Conservation (phyloP, 1,140 invertebrate species). For the Orussus abietinus region DNA sequence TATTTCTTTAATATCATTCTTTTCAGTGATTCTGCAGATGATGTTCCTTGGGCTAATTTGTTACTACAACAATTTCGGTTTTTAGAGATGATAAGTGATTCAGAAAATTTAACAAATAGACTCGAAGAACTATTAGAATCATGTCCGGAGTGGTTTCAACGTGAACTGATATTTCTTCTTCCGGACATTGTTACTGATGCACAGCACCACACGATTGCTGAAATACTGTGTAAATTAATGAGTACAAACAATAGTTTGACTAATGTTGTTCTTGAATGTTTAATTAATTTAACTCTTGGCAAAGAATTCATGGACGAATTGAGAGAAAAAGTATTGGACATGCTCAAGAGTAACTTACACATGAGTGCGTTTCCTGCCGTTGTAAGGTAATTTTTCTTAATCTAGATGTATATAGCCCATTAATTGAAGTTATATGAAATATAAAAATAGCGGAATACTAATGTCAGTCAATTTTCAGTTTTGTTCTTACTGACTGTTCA, state of each 20-base stretch:
- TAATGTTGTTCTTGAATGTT: conserved; percentile 36
- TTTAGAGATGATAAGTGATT: conserved; percentile 34
- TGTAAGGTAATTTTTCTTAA: conserved; percentile 35
- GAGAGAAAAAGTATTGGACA: conserved; percentile 32
- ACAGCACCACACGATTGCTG: conserved; percentile 39
- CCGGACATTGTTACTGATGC: conserved; percentile 44
- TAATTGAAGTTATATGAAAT: no score
- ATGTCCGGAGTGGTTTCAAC: conserved; percentile 43
- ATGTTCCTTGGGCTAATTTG: conserved; percentile 33
- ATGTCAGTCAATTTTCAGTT: conserved; percentile 24
- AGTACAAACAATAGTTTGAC: conserved; percentile 35
- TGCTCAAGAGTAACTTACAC: conserved; percentile 29
- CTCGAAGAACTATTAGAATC: conserved; percentile 43
- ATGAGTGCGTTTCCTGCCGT: conserved; percentile 36
- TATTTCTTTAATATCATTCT: conserved; percentile 9
- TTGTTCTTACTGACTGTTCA: conserved; percentile 34
- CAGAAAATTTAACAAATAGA: conserved; percentile 27
- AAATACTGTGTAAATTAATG: conserved; percentile 40
- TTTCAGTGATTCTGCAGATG: conserved; percentile 33
- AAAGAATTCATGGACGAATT: conserved; percentile 40
- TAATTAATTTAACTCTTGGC: conserved; percentile 39
- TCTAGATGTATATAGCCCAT: no score
- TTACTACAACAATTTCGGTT: conserved; percentile 46
- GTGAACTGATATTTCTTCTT: conserved; percentile 39
- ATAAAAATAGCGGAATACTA: conserved; percentile 2